phyloP scores from a whole-genome alignment of 2,888 invertebrate species.

The Ophion ventricosus region DNA sequence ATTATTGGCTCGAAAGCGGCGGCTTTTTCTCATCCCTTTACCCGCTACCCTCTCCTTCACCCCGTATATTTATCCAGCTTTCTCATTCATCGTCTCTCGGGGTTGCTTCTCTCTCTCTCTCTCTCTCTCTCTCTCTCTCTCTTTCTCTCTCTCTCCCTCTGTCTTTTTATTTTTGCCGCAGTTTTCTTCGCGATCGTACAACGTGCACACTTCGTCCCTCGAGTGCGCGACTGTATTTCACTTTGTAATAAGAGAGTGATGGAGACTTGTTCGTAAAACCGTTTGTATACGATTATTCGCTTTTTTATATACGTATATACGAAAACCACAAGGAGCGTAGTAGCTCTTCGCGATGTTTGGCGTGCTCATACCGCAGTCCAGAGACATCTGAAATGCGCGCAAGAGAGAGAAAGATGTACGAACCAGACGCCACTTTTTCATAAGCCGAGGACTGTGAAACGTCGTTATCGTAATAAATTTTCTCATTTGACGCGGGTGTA shows the following conservation, averaged over 20 bases:
- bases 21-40: conserved; percentile 69
- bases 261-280: conserved; percentile 65
- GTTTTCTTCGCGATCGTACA: conserved; percentile 50
- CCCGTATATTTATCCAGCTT: conserved; percentile 40
- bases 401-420: conserved; percentile 28
- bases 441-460: conserved; percentile 56
- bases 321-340: conserved; percentile 38
- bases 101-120: not conserved
- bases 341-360: conserved; percentile 39
- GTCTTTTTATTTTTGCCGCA: conserved; percentile 34
- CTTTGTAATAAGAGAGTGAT: conserved; percentile 66
- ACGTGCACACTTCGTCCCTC: conserved; percentile 64
- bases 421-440: conserved; percentile 51
- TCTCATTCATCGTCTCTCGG: conserved; percentile 40
- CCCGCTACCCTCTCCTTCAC: conserved; percentile 31
- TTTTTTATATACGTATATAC: conserved; percentile 49
- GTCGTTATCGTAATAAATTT: conserved; percentile 54
- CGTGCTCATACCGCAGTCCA: conserved; percentile 36
- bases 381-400: conserved; percentile 47
- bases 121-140: conserved; percentile 7
- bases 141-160: not conserved
- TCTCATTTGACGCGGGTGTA: not conserved
- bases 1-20: conserved; percentile 78
- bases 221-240: conserved; percentile 67
- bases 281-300: conserved; percentile 68